These are phyloP conservation scores for Helicoverpa assulta DNA, from an alignment of 2,888 invertebrate genomes.

Conservation along the genomic window DNA sequence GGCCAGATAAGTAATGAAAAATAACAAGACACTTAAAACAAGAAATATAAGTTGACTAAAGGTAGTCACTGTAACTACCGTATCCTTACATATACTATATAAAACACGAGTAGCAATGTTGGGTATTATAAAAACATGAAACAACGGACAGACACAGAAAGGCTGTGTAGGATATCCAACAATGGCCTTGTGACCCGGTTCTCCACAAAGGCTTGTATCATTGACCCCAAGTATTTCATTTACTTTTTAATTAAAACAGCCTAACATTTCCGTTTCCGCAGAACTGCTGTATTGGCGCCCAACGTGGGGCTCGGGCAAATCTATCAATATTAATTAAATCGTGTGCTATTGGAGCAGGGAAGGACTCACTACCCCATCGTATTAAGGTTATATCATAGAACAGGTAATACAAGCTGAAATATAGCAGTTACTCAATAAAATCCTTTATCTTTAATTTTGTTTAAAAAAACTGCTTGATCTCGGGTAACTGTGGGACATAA, in stretches of 20 bases:
- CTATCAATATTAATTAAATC: slow-evolving; percentile 22
- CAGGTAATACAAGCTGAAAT: not conserved
- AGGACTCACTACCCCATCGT: not conserved
- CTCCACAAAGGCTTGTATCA: slow-evolving; percentile 22
- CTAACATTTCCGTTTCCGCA: slow-evolving; percentile 27
- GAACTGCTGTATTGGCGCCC: slow-evolving; percentile 67
- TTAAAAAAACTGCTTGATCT: too few species aligned
- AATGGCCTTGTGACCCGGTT: slow-evolving; percentile 41
- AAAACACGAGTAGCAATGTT: slow-evolving; percentile 10
- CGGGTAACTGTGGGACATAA: not conserved
- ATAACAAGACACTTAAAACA: too few species aligned
- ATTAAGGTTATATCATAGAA: not conserved
- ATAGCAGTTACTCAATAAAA: too few species aligned
- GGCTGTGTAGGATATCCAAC: slow-evolving; percentile 31
- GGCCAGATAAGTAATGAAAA: too few species aligned
- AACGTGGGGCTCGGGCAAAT: slow-evolving; percentile 56
- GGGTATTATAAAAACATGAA: slow-evolving; percentile 31
- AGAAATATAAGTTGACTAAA: too few species aligned
- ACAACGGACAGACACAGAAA: slow-evolving; percentile 33
- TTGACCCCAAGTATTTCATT: slow-evolving; percentile 48
- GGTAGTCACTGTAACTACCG: too few species aligned
- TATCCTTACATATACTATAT: not conserved
- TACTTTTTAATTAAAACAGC: slow-evolving; percentile 34
- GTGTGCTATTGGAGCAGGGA: slow-evolving; percentile 2
- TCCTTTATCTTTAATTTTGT: too few species aligned